Evolutionary conservation across 1,140 invertebrate species (phyloP), one percentile per base, ranked within the genome.

Genomic region (Drosophila watanabei): DNA sequence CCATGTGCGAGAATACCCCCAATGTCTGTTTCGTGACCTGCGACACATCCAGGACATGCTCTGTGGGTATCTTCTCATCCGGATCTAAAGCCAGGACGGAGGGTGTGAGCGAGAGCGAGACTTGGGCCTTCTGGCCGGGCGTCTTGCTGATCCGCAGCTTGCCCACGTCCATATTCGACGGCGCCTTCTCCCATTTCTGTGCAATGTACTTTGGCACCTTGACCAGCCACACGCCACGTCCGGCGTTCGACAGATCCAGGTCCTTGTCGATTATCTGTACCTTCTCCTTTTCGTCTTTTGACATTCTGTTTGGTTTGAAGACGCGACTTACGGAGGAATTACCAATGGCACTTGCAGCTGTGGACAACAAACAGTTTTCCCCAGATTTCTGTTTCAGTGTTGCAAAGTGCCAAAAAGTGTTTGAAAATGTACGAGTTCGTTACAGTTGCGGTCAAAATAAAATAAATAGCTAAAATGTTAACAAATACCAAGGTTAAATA

Each of bases 121-220:
- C 95, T 84, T 95, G 94, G 4, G 95, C 94, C 64, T 94, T 94
- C 68, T 95, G 94, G 5, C 95, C 94, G 20, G 94, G 93, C 28
- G 93, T 93, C 52, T 95, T 94, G 35, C 94, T 94, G 64, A 95
- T 95, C 60, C 94, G 94, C 57, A 95, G 86, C 78, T 95, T 95
- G 6, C 95, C 95, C 5, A 95, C 95, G 92, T 95, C 95, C 77
- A 95, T 95, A 64, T 94, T 94, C 9, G 93, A 97, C 96, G n/a
- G 98, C 96, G 95, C 94, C 79, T 97, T 97, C 95, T 69, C 96
- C 95, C 93, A 96, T 96, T 87, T 96, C 94, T 80, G 97, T 4
- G 98, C 97, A 78, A 99, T 96, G 94, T 99, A 99, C 94, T 99
- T 99, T 5, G 98, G 98, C 28, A 98, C 98, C 95, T 99, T 99